Evolutionary conservation across 2,797 vertebrate genomes (phyloP).

Genomic region (Phataginus tetradactyla): DNA sequence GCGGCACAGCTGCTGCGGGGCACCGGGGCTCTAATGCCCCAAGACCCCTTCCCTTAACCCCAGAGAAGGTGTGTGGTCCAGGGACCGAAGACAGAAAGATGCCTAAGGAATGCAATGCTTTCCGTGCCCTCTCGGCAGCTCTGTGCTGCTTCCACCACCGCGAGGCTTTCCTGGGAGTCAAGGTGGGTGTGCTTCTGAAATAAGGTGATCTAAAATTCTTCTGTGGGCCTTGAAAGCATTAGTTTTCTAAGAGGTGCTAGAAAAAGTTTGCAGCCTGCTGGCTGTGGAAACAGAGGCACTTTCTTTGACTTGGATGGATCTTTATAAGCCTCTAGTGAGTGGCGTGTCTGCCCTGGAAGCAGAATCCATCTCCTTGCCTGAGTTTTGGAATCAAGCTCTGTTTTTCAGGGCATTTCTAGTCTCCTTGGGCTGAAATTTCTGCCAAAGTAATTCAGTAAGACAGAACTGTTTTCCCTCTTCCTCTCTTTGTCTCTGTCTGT

Average conservation of each 20-base stretch:
- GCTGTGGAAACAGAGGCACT: neutral
- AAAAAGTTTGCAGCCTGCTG: conserved; percentile 30
- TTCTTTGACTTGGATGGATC: neutral
- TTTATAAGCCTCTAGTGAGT: neutral
- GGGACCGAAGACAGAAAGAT: conserved; percentile 84
- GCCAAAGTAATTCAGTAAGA: neutral
- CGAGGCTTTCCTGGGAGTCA: conserved; percentile 92
- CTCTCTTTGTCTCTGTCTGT: neutral
- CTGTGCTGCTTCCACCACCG: conserved; percentile 97
- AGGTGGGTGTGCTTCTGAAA: conserved; percentile 90
- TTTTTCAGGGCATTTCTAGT: neutral
- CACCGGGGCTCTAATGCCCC: neutral
- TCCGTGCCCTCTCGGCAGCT: conserved; percentile 92
- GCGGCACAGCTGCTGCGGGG: neutral
- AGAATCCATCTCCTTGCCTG: neutral
- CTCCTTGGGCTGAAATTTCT: conserved; percentile 12
- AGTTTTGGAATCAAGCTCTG: neutral
- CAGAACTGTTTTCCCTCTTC: neutral
- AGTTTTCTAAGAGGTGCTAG: neutral
- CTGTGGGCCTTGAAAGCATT: neutral
- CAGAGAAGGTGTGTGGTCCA: conserved; percentile 54
- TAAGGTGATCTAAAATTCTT: neutral
- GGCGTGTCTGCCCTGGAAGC: neutral
- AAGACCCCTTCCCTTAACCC: conserved; percentile 52
- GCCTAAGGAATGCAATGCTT: conserved; percentile 92